phyloP scores from a whole-genome alignment of 2,888 invertebrate species.

The Callosobruchus maculatus region DNA sequence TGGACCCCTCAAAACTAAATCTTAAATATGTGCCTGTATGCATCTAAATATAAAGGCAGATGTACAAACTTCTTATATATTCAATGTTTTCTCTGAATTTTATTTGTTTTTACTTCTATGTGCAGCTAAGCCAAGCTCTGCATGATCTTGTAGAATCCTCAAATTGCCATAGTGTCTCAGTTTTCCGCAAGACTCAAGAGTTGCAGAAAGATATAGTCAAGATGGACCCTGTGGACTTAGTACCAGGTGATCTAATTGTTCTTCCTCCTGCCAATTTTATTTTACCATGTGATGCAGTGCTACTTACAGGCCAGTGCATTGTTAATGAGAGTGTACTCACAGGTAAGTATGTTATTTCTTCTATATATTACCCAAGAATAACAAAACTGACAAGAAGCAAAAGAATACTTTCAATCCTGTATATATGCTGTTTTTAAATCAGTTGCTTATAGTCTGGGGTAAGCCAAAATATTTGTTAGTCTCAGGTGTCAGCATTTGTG shows the following conservation, averaged over 20 bases:
- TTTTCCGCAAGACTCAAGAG: conserved; percentile 54
- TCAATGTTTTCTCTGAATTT: neutral
- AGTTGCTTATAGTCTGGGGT: no score
- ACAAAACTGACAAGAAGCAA: no score
- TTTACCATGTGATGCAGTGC: conserved; percentile 80
- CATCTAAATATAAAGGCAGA: no score
- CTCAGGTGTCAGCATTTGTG: no score
- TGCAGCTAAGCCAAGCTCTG: conserved; percentile 65
- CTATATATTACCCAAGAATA: no score
- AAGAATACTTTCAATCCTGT: no score
- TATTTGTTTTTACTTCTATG: neutral
- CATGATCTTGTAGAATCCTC: conserved; percentile 65
- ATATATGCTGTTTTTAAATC: no score
- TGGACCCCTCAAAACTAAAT: no score
- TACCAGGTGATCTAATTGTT: conserved; percentile 83
- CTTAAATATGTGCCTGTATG: no score
- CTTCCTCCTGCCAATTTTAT: conserved; percentile 76
- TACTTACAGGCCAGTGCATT: conserved; percentile 83
- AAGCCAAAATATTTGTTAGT: no score
- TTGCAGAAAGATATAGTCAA: conserved; percentile 47
- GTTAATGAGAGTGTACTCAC: conserved; percentile 95
- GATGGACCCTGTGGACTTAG: conserved; percentile 62
- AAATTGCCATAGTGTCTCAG: conserved; percentile 57
- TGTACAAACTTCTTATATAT: no score
- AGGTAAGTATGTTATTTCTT: conserved; percentile 51